Percentiles rank a stretch among this genome's conserved stretches.
Conservation (phyloP, 2,113 vertebrate species). For the Gambusia holbrooki region DNA sequence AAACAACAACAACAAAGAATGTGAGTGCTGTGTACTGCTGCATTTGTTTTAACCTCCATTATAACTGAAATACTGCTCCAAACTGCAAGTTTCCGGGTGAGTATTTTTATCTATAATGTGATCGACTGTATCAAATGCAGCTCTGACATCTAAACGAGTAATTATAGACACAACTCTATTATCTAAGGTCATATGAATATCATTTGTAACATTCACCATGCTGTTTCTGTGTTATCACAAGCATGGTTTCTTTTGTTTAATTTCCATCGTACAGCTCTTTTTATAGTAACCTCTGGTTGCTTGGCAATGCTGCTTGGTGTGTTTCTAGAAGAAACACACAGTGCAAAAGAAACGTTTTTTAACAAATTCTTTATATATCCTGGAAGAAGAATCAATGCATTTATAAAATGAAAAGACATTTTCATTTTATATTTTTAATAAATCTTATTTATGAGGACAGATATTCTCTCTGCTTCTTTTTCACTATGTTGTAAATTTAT, state of each 20-base stretch:
- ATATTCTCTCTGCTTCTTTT: neutral
- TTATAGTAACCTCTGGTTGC: neutral
- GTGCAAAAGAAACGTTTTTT: neutral
- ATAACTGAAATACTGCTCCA: neutral
- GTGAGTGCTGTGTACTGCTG: neutral
- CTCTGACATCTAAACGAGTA: too few species aligned
- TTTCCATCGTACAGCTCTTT: neutral
- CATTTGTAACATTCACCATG: neutral
- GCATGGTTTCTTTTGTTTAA: neutral
- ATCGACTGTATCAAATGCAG: too few species aligned
- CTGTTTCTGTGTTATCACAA: neutral
- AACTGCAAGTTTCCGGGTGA: too few species aligned
- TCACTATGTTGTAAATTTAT: neutral
- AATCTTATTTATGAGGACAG: neutral
- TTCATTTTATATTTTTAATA: neutral
- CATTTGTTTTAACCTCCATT: neutral
- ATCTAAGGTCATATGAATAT: neutral
- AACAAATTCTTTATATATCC: neutral
- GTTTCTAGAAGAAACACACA: neutral
- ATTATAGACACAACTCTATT: neutral
- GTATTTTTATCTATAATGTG: too few species aligned
- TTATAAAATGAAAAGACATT: neutral
- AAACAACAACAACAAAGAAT: too few species aligned
- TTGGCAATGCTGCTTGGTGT: neutral
- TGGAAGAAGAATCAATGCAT: neutral